Evolutionary conservation across 2,888 invertebrate genomes (phyloP).

Genomic region (Dascillus cervinus): DNA sequence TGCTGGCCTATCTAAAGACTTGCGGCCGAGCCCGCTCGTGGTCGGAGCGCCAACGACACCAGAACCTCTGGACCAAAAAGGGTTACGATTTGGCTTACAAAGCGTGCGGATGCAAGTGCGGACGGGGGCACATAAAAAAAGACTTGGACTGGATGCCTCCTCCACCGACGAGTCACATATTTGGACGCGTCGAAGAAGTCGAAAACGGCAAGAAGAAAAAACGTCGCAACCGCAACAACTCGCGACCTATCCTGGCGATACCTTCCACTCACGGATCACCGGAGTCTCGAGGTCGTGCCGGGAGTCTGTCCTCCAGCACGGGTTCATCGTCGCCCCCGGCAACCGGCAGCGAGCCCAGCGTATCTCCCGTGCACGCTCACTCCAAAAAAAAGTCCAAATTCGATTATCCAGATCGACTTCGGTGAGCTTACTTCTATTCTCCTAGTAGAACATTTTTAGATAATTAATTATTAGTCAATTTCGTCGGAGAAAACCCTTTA

Average conservation of each 20-base stretch:
- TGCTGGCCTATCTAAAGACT: constrained; percentile 80
- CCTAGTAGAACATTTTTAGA: too few species aligned
- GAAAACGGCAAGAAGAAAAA: constrained; percentile 56
- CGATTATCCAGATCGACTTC: constrained; percentile 71
- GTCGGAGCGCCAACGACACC: constrained; percentile 90
- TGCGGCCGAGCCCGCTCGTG: constrained; percentile 89
- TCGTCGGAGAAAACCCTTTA: too few species aligned
- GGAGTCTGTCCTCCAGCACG: constrained; percentile 68
- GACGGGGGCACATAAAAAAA: constrained; percentile 86
- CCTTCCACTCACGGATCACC: constrained; percentile 44
- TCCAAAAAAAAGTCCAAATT: constrained; percentile 68
- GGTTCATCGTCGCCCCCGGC: constrained; percentile 75
- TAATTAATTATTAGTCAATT: too few species aligned
- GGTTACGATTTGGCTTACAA: constrained; percentile 95
- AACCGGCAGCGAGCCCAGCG: constrained; percentile 66
- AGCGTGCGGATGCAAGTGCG: constrained; percentile 90
- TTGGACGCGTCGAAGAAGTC: constrained; percentile 47
- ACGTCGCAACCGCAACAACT: constrained; percentile 59
- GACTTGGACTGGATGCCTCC: constrained; percentile 88
- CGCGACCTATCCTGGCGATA: constrained; percentile 53
- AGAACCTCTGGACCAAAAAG: constrained; percentile 96
- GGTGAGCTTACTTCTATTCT: too few species aligned
- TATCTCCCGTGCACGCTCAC: constrained; percentile 61
- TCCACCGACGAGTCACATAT: constrained; percentile 46
- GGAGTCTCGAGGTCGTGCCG: constrained; percentile 58